These are phyloP conservation scores for Rhynchophorus ferrugineus DNA, from an alignment of 1,140 invertebrate species.

Conservation along the genomic window DNA sequence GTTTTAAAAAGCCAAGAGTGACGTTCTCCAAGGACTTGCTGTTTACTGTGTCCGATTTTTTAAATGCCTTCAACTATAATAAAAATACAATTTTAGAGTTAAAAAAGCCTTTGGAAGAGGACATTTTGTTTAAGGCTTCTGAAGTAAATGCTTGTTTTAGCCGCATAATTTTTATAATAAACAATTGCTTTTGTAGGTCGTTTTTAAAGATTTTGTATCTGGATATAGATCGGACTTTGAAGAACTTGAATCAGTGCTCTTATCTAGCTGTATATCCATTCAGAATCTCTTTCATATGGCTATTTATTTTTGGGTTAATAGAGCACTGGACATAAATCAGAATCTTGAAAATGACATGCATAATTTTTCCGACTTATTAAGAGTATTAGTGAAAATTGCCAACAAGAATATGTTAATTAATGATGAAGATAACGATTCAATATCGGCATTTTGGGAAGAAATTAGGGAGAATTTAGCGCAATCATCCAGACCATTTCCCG, in stretches of 20 bases:
- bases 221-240: slow-evolving; percentile 46
- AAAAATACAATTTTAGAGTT: slow-evolving; percentile 36
- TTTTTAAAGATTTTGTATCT: slow-evolving; percentile 53
- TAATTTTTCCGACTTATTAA: slow-evolving; percentile 43
- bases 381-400: slow-evolving; percentile 40
- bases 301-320: slow-evolving; percentile 59
- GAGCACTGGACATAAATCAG: slow-evolving; percentile 43
- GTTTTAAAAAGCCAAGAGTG: slow-evolving; percentile 31
- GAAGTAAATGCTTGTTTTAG: slow-evolving; percentile 34
- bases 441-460: slow-evolving; percentile 67
- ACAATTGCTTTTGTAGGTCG: slow-evolving; percentile 43
- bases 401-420: slow-evolving; percentile 39
- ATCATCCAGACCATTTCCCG: slow-evolving; percentile 60
- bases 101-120: slow-evolving; percentile 39
- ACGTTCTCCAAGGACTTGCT: slow-evolving; percentile 31
- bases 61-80: slow-evolving; percentile 52
- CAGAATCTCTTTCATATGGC: slow-evolving; percentile 54
- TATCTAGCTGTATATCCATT: slow-evolving; percentile 47
- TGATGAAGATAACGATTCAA: slow-evolving; percentile 55
- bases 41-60: slow-evolving; percentile 39
- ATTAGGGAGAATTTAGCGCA: slow-evolving; percentile 62
- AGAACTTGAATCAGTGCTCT: slow-evolving; percentile 30
- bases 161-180: neutral
- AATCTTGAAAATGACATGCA: slow-evolving; percentile 45
- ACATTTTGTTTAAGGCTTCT: slow-evolving; percentile 44